These are phyloP conservation scores for Tipula vernalis DNA, from an alignment of 2,888 invertebrate species.

Conservation along the genomic window DNA sequence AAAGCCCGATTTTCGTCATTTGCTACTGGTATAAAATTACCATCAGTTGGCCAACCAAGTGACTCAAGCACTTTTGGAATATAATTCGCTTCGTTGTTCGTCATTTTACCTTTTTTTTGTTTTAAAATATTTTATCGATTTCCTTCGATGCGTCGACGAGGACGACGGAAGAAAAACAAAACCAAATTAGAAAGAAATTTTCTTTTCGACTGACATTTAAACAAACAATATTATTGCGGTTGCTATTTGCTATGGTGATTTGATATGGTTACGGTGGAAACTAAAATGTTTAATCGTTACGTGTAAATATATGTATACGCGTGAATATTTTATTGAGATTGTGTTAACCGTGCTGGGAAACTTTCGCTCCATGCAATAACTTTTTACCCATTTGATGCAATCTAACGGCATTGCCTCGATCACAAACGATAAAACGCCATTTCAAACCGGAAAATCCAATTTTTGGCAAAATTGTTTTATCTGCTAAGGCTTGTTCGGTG, in stretches of 20 bases:
- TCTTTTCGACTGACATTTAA: not conserved
- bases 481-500: constrained; percentile 32
- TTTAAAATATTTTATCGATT: not conserved
- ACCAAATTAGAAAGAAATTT: not conserved
- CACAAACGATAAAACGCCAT: too few relatives aligned
- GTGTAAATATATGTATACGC: not conserved
- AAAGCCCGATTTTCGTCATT: constrained; percentile 51
- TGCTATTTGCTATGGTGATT: not conserved
- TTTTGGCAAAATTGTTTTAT: constrained; percentile 15
- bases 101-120: not conserved
- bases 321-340: too few relatives aligned
- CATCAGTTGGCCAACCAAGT: constrained; percentile 57
- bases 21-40: constrained; percentile 67
- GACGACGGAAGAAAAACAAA: not conserved
- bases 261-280: not conserved
- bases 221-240: not conserved
- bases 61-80: constrained; percentile 52
- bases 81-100: constrained; percentile 13
- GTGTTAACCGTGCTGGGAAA: too few relatives aligned
- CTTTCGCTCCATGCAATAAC: too few relatives aligned
- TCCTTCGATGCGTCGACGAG: not conserved
- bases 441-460: too few relatives aligned
- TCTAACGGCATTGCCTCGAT: too few relatives aligned
- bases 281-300: not conserved
- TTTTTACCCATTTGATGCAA: too few relatives aligned